These are phyloP conservation scores for Anoplolepis gracilipes DNA, from an alignment of 1,140 invertebrate genomes.

Conservation along the genomic window DNA sequence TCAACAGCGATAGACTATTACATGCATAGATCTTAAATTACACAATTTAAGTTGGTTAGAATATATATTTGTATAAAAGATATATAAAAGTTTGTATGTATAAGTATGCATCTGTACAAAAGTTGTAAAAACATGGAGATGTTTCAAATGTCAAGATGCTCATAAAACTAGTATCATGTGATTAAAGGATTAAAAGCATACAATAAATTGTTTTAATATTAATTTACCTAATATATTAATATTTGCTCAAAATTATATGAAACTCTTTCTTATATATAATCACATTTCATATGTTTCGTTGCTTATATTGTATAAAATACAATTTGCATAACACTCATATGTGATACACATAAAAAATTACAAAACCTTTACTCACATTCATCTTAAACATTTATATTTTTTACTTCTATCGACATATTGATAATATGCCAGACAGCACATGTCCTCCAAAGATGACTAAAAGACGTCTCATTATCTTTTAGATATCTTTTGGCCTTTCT, in stretches of 20 bases:
- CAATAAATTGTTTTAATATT: constrained; percentile 54
- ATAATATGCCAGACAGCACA: too few species aligned
- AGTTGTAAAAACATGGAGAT: constrained; percentile 60
- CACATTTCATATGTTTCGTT: constrained; percentile 29
- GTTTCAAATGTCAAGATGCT: constrained; percentile 65
- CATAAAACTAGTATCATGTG: constrained; percentile 67
- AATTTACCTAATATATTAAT: constrained; percentile 41
- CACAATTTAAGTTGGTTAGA: constrained; percentile 54
- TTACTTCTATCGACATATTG: background rate
- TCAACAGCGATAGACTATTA: constrained; percentile 98
- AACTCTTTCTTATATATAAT: constrained; percentile 24
- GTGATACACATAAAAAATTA: constrained; percentile 24
- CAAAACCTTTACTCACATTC: background rate
- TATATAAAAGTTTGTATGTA: constrained; percentile 68
- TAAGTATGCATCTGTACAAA: constrained; percentile 60
- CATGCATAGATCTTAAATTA: constrained; percentile 88
- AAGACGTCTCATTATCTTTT: too few species aligned
- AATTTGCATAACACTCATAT: constrained; percentile 33
- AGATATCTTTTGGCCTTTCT: too few species aligned
- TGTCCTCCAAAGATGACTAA: too few species aligned
- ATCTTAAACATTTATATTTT: constrained; percentile 31
- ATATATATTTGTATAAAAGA: constrained; percentile 77
- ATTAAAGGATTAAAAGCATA: constrained; percentile 52
- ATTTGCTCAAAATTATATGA: constrained; percentile 37
- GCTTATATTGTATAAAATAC: constrained; percentile 1